Base-by-base conservation (phyloP, 2,888 invertebrate species). In the Physocephala rufipes region DNA sequence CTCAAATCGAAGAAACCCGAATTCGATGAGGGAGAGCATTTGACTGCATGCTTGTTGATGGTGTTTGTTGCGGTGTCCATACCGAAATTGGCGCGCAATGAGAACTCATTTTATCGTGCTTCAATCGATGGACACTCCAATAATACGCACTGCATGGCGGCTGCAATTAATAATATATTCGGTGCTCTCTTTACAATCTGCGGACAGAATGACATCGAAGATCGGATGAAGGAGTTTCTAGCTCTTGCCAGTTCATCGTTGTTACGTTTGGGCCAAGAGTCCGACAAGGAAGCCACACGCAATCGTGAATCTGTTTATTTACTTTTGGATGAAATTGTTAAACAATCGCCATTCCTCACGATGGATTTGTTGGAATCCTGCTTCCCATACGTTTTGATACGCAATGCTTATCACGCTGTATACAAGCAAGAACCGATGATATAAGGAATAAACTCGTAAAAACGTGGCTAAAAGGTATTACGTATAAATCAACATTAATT, bases 351-450 rank as follows among this genome's bases (percentile, higher is more conserved):
- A 16, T 99, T 97, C 87, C 89, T 99, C 28, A 99, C 99, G 0
- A 98, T 98, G 97, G 99, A 99, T 88, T 89, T 99, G 76, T 87
- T 99, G 77, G 99, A 99, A 86, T 97, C 97, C 15, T 99, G 99
- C 87, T 99, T 99, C 87, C 99, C 99, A 0, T 99, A 99, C 84
- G 97, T 97, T 26, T 89, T 99, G 67, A 95, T 99, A 81, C 91
- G 99, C 72, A 99, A 99, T 85, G 97, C 99, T 80, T 99, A 97
- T 88, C 97, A 99, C 85, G 95, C 95, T 80, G 96, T 97, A 74
- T 95, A 96, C 86, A 95, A 96, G 85, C 92, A 94, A 80, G 95
- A 95, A 84, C 93, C 94, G 71, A 83, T 83, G 68, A 61, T 68
- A 30, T 68, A 59, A 59, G 28, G 12, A 55, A 45, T n/a, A n/a